Base-by-base conservation (phyloP, 1,140 invertebrate species). In the Triops cancriformis region DNA sequence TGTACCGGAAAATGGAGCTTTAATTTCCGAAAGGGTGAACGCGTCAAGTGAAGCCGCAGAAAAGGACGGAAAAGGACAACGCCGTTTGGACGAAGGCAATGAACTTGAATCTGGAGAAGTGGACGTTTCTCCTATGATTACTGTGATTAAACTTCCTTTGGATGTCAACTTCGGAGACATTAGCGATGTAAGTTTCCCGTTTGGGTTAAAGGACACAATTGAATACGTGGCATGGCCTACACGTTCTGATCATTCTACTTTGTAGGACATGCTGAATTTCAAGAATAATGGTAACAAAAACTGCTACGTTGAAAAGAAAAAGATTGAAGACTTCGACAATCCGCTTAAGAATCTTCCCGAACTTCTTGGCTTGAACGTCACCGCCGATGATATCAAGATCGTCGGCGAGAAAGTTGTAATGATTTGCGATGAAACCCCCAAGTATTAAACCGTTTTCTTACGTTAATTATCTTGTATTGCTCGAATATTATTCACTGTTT, bases 131-230 rank as follows among this genome's bases (percentile, higher is more conserved):
- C 51, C 51, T 64, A 6, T n/a, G 23, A 64, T 64, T 64, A 64
- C 51, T 64, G 51, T 64, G 51, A 64, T 64, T 64, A 64, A 64
- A 9, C 51, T 64, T 64, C 51, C 51, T 64, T 64, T 64, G 5
- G 51, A 64, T 64, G n/a, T 64, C 51, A 64, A 64, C 51, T 64
- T 64, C 18, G 51, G 51, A 9, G 51, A 64, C 51, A 9, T 64
- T 23, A 6, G 0, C 23, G 51, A 64, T 14, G 51, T 64, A 64
- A 64, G 51, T 64, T 64, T 64, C 18, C 51, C 51, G 14, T 64
- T 10, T 18, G 5, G 4, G 10, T n/a, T 14, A 64, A 64, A 64
- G 10, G 14, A 18, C 23, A 0, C 10, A 64, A 6, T 7, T 37
- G 7, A 37, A 37, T 37, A 7, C 31, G 31, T 2, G 31, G 7